A percentile compares a stretch with the other conserved stretches of the same genome.
These are phyloP conservation scores for Pangasius larnaudii DNA, from an alignment of 2,797 vertebrate species.

Conservation along the genomic window DNA sequence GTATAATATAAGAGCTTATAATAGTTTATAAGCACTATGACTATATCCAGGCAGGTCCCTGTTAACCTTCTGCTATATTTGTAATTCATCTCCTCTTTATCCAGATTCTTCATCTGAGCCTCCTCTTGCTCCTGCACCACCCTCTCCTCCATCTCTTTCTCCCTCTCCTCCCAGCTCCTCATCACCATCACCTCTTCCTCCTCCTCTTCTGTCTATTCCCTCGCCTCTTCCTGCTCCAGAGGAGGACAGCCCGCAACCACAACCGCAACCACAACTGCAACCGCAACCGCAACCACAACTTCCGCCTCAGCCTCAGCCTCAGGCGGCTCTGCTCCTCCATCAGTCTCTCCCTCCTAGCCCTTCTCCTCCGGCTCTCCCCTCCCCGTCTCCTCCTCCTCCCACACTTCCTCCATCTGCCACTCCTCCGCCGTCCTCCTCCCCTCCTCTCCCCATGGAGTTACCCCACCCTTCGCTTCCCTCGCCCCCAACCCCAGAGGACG, in stretches of 20 bases:
- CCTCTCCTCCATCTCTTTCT: conserved; percentile 62
- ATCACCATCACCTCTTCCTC: conserved; percentile 57
- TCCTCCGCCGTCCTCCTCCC: conserved; percentile 66
- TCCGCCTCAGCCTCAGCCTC: conserved; percentile 44
- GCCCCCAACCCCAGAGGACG: conserved; percentile 82
- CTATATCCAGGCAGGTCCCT: not conserved
- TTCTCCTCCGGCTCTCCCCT: conserved; percentile 61
- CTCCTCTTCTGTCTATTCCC: conserved; percentile 61
- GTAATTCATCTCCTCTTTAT: conserved; percentile 21
- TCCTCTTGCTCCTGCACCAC: conserved; percentile 53
- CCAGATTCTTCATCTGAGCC: conserved; percentile 67
- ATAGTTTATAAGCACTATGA: not conserved
- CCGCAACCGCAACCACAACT: conserved; percentile 19
- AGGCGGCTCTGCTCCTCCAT: conserved; percentile 56
- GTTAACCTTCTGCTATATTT: not conserved
- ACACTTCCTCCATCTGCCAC: conserved; percentile 72
- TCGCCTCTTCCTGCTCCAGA: conserved; percentile 55
- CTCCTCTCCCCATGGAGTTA: conserved; percentile 57
- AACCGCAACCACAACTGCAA: not conserved
- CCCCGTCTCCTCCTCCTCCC: conserved; percentile 69
- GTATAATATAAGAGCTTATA: not conserved
- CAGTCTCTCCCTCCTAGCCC: conserved; percentile 64
- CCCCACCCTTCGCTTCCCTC: conserved; percentile 71
- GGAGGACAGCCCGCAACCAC: conserved; percentile 45
- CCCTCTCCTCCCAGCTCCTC: conserved; percentile 61